These are phyloP conservation scores for Nyctibius bracteatus DNA, from an alignment of 2,113 vertebrate species.

Conservation along the genomic window DNA sequence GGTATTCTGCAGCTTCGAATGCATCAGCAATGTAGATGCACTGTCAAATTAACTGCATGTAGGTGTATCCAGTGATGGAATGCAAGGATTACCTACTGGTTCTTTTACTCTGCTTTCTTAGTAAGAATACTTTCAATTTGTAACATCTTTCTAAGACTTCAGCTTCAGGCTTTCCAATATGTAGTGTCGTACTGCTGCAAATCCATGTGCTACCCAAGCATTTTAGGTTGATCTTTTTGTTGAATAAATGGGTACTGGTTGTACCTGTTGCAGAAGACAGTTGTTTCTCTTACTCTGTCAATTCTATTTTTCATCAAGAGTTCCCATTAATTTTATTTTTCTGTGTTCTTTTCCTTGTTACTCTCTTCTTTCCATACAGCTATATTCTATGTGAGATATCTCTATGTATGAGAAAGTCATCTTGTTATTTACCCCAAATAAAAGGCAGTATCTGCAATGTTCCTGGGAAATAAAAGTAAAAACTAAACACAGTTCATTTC, in stretches of 20 bases:
- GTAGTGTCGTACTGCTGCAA: not conserved
- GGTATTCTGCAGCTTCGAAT: not conserved
- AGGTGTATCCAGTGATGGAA: not conserved
- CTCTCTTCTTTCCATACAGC: not conserved
- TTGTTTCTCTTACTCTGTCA: not conserved
- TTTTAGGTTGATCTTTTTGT: not conserved
- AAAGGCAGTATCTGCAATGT: not conserved
- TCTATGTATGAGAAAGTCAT: accelerated
- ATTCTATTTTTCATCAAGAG: not conserved
- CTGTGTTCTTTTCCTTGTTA: not conserved
- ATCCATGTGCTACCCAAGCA: accelerated
- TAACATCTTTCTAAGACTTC: not conserved
- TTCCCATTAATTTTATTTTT: not conserved
- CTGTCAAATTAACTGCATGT: not conserved
- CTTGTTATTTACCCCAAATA: not conserved
- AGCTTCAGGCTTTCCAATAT: not conserved
- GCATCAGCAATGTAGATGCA: accelerated
- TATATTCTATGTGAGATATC: not conserved
- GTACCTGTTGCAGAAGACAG: not conserved
- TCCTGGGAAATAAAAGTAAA: not conserved
- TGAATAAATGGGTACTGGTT: not conserved
- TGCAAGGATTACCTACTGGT: not conserved
- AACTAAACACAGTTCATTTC: not conserved
- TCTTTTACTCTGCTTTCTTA: not conserved
- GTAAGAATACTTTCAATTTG: not conserved